A percentile compares a stretch with the other conserved stretches of the same genome.
These are phyloP conservation scores for Latrodectus hesperus DNA, from an alignment of 2,888 invertebrate species.

Conservation along the genomic window DNA sequence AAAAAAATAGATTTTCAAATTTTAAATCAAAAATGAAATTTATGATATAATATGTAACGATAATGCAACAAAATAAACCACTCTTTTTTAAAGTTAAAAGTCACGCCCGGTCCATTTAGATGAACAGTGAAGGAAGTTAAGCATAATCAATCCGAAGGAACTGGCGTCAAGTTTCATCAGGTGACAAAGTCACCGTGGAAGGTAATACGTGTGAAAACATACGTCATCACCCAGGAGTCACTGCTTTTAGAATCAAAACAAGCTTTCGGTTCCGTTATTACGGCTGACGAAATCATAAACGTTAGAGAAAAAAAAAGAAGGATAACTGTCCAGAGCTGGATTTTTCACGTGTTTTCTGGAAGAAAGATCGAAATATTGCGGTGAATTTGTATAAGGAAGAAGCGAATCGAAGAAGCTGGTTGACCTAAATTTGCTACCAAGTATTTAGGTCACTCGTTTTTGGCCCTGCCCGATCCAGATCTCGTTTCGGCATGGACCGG, in stretches of 20 bases:
- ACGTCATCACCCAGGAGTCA: background rate
- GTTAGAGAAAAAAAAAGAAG: background rate
- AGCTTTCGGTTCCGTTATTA: conserved; percentile 21
- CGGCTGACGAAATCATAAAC: conserved; percentile 22
- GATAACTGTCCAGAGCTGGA: conserved; percentile 14
- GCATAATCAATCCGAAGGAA: no score
- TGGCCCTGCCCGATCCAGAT: conserved; percentile 65
- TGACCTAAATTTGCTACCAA: conserved; percentile 53
- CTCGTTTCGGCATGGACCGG: conserved; percentile 43
- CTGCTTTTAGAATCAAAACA: conserved; percentile 11
- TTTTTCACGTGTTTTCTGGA: conserved; percentile 45
- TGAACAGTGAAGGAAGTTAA: no score
- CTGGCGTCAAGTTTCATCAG: no score
- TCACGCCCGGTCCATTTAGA: no score
- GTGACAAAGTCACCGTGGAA: no score
- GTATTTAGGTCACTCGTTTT: conserved; percentile 58
- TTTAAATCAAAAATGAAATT: no score
- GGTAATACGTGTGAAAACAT: no score
- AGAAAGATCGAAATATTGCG: conserved; percentile 40
- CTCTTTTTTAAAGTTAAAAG: no score
- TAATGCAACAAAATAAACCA: no score
- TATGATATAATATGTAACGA: no score
- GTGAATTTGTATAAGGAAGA: conserved; percentile 27
- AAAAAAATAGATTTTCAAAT: no score
- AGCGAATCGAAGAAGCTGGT: conserved; percentile 22